Evolutionary conservation across 2,113 vertebrate genomes (phyloP).

Genomic region (Tyrannus savana): DNA sequence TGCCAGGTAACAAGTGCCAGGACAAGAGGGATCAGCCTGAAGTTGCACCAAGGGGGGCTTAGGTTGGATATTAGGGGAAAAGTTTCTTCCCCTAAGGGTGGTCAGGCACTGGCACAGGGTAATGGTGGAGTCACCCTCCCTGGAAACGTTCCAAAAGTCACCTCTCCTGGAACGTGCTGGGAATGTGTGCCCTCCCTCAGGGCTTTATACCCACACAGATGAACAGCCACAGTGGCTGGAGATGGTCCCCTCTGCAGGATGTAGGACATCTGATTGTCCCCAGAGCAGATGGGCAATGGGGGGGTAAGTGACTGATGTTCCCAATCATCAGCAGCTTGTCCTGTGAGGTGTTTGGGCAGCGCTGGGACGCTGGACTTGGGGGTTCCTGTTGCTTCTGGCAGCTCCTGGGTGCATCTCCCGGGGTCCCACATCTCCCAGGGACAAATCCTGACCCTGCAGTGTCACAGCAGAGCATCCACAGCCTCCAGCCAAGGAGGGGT

Average conservation of each 20-base stretch:
- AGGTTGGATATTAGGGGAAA: not conserved
- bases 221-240: not conserved
- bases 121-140: not conserved
- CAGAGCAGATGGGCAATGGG: not conserved
- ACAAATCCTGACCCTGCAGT: fast-evolving
- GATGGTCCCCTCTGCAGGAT: fast-evolving
- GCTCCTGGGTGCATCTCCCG: not conserved
- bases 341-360: not conserved
- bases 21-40: not conserved
- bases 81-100: not conserved
- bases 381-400: not conserved
- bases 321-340: not conserved
- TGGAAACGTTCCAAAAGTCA: not conserved
- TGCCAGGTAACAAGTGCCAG: not conserved
- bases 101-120: not conserved
- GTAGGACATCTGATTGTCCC: not conserved
- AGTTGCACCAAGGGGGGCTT: not conserved
- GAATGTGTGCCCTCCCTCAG: not conserved
- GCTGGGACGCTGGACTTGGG: not conserved
- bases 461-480: not conserved
- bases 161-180: not conserved
- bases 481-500: no score
- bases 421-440: fast-evolving
- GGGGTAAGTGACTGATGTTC: not conserved
- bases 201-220: fast-evolving